A percentile compares a stretch with the other conserved stretches of the same genome.
phyloP scores from a whole-genome alignment of 2,797 vertebrate genomes.

The Psittacula echo region DNA sequence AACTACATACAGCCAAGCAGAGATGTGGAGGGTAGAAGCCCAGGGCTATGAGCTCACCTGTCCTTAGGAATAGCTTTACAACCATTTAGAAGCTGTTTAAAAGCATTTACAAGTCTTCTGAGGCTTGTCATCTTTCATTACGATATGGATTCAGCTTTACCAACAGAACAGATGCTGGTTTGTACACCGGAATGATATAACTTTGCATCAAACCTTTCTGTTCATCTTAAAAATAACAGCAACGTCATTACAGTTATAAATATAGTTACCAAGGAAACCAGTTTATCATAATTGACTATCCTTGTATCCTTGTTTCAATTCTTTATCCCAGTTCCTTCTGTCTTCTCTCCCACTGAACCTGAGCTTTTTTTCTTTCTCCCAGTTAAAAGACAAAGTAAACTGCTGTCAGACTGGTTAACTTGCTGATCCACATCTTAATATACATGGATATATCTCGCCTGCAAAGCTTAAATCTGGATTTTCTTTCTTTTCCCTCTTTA shows the following conservation, averaged over 20 bases:
- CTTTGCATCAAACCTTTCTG: conserved; percentile 59
- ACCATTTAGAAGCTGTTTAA: conserved; percentile 8
- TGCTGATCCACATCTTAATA: conserved; percentile 37
- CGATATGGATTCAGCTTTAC: conserved; percentile 36
- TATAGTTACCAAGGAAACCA: conserved; percentile 75
- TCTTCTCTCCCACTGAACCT: neutral
- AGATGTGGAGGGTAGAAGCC: neutral
- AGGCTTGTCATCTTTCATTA: neutral
- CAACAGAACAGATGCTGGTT: conserved; percentile 27
- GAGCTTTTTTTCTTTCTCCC: neutral
- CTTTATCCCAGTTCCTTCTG: neutral
- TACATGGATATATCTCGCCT: neutral
- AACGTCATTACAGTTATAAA: conserved; percentile 63
- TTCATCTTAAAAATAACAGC: conserved; percentile 67
- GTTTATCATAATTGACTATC: conserved; percentile 69
- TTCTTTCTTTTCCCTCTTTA: neutral
- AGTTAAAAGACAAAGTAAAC: conserved; percentile 16
- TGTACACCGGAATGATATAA: conserved; percentile 24
- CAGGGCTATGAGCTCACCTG: neutral
- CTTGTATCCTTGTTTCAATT: neutral
- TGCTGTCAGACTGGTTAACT: conserved; percentile 11
- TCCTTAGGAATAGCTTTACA: neutral
- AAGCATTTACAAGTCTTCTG: conserved; percentile 8
- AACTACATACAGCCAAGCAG: neutral
- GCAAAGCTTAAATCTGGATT: neutral